These are phyloP conservation scores for Chelonoidis abingdonii DNA, from an alignment of 2,113 vertebrate species.

Conservation along the genomic window DNA sequence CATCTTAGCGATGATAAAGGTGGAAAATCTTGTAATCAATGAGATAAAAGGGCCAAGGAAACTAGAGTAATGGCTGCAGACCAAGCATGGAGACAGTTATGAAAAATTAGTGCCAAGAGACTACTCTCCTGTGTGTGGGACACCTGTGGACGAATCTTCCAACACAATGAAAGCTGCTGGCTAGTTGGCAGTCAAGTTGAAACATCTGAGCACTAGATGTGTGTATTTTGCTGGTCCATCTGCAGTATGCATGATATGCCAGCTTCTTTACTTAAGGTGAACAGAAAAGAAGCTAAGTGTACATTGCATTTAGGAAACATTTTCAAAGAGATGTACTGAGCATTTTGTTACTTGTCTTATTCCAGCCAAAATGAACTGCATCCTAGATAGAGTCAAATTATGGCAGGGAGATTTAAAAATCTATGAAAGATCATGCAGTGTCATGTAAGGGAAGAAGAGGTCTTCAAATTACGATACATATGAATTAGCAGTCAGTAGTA, in stretches of 20 bases:
- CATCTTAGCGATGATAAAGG: not conserved
- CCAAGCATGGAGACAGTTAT: slow-evolving; percentile 49
- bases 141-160: slow-evolving; percentile 47
- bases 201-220: slow-evolving; percentile 48
- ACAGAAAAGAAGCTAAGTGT: not conserved
- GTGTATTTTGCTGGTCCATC: slow-evolving; percentile 47
- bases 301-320: not conserved
- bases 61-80: not conserved
- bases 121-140: slow-evolving; percentile 13
- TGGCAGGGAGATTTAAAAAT: not conserved
- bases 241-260: not conserved
- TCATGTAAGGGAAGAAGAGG: not conserved
- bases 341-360: not conserved
- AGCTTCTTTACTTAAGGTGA: slow-evolving; percentile 19
- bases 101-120: slow-evolving; percentile 56
- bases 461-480: not conserved
- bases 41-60: not conserved
- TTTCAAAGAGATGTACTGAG: not conserved
- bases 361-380: not conserved
- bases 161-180: slow-evolving; percentile 25
- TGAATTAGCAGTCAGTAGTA: not conserved
- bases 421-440: not conserved
- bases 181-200: slow-evolving; percentile 50
- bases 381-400: not conserved
- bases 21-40: not conserved